Conservation (phyloP, 2,113 vertebrate genomes). For the Odocoileus hemionus region DNA sequence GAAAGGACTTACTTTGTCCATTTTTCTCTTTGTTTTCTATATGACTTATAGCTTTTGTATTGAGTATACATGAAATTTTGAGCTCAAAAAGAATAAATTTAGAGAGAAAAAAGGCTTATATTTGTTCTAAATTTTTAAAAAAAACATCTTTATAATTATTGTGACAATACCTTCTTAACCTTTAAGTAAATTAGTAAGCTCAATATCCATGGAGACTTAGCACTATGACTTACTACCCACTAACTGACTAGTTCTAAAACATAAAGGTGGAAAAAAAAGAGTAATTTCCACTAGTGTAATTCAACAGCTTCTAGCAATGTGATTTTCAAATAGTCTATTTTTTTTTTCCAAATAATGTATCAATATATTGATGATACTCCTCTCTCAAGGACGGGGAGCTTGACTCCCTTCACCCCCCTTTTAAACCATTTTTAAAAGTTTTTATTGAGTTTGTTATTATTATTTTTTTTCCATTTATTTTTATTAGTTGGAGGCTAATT, state of each 20-base stretch:
- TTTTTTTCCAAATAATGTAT: not conserved
- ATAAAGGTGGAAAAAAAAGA: not conserved
- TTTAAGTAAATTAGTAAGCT: not conserved
- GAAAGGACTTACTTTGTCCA: not conserved
- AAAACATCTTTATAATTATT: not conserved
- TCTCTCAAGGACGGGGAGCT: not conserved
- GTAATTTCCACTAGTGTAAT: not conserved
- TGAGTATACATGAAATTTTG: not conserved
- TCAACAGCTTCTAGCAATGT: not conserved
- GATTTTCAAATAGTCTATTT: not conserved
- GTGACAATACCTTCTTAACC: not conserved
- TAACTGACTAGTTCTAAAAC: not conserved
- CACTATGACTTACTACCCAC: accelerated
- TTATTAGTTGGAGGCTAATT: no score
- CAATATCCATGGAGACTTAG: not conserved
- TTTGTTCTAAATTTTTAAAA: not conserved
- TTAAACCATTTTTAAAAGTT: not conserved
- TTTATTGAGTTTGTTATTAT: not conserved
- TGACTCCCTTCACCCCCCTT: not conserved
- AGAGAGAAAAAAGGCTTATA: not conserved
- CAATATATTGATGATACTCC: not conserved
- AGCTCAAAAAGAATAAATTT: not conserved
- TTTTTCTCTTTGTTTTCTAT: not conserved
- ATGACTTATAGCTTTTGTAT: not conserved
- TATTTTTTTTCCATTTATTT: no score